A percentile compares a stretch with the other conserved stretches of the same genome.
These are phyloP conservation scores for Cryptomyrus ogoouensis DNA, from an alignment of 2,113 vertebrate species.

Conservation along the genomic window DNA sequence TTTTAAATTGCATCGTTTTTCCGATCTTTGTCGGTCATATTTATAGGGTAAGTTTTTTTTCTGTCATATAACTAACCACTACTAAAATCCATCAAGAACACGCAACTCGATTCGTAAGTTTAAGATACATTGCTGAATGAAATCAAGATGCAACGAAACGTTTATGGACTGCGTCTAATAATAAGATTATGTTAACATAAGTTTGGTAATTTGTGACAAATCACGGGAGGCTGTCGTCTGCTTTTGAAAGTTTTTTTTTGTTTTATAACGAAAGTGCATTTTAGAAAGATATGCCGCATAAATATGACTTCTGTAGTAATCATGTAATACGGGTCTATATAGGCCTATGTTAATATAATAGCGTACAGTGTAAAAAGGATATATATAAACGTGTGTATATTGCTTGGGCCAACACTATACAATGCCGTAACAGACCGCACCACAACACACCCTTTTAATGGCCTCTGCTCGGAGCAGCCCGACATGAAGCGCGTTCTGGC, in stretches of 20 bases:
- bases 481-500: background rate
- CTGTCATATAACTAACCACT: conserved; percentile 17
- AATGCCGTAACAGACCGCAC: background rate
- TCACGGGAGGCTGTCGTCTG: background rate
- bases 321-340: background rate
- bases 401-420: too few relatives aligned
- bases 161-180: background rate
- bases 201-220: background rate
- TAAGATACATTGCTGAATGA: conserved; percentile 42
- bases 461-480: background rate
- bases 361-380: background rate
- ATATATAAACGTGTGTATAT: background rate
- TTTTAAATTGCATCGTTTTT: conserved; percentile 37
- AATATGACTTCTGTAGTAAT: background rate
- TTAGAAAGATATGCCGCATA: background rate
- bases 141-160: background rate
- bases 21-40: conserved; percentile 33
- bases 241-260: background rate
- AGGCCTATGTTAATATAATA: background rate
- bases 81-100: conserved; percentile 17
- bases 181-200: background rate
- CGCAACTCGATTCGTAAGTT: conserved; percentile 56
- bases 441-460: background rate
- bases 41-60: conserved; percentile 55
- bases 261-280: background rate